These are phyloP conservation scores for Puffinus mauretanicus DNA, from an alignment of 2,113 vertebrate species.

Conservation along the genomic window DNA sequence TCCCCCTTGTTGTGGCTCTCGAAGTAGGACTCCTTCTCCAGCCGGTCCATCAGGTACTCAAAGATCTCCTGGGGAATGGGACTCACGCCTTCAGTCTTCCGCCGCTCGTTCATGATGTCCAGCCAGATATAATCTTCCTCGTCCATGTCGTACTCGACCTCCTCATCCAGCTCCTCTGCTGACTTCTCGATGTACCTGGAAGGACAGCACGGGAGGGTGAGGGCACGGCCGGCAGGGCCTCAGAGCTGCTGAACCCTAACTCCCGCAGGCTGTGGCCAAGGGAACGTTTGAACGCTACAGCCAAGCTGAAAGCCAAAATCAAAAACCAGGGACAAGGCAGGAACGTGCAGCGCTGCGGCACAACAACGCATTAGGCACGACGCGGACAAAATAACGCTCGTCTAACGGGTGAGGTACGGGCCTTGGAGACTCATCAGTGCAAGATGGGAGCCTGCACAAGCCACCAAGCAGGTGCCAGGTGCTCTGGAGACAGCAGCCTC, in stretches of 20 bases:
- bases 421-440: not conserved
- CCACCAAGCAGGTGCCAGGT: not conserved
- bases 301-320: not conserved
- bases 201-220: not conserved
- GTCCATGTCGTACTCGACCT: constrained; percentile 98
- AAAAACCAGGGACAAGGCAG: not conserved
- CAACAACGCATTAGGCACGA: too few relatives aligned
- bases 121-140: constrained; percentile 99
- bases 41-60: constrained; percentile 96
- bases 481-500: not conserved
- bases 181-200: constrained; percentile 98
- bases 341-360: fast-evolving
- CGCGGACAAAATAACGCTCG: not conserved
- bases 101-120: constrained; percentile 97
- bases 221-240: not conserved
- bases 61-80: constrained; percentile 97
- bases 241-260: not conserved
- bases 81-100: constrained; percentile 89
- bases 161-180: constrained; percentile 95
- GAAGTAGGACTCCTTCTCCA: constrained; percentile 98
- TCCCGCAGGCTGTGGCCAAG: not conserved
- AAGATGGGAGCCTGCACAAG: not conserved
- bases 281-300: not conserved
- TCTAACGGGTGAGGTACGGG: not conserved
- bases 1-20: constrained; percentile 99